Base-by-base conservation (phyloP, 2,888 invertebrate genomes). In the Boloria selene region DNA sequence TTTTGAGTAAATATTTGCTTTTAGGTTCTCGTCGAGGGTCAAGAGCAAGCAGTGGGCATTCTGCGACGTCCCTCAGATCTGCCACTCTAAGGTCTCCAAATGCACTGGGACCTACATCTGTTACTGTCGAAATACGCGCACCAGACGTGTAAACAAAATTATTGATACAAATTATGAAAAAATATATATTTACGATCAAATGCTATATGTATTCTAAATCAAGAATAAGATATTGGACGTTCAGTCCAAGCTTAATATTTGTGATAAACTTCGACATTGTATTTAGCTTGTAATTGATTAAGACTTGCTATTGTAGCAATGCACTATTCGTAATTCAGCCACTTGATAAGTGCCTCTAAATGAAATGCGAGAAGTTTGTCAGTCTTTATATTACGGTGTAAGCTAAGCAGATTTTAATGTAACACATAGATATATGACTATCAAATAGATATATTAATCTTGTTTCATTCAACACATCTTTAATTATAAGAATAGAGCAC, bases 51-150 rank as follows among this genome's bases (percentile, higher is more conserved):
- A 96, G 96, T 81, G 96, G 95, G 75, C 95, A 95, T 64, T 96
- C 96, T n/a, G 95, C 94, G 60, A 93, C 95, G 22, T 96, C 96
- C 31, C 86, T 94, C 73, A 93, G 95, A 76, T 95, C 96, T 65
- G 95, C 94, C 70, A 95, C 80, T 74, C 86, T 85, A 17, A 85
- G 84, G 49, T 91, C 89, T 14, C 91, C 88, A 1, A 91, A 88
- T 14, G 77, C 87, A 0, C 83, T 87, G 0, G 90, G 91, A 49
- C 92, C 91, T 2, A 89, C 91, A 16, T 91, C 91, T 80, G 95
- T 96, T 70, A 96, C 96, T 72, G 95, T 96, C 64, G 96, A 96
- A 90, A 95, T 96, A 76, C 94, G 95, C 78, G 94, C 95, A 77
- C 94, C 95, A 71, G 77, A 77, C 61, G 69, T 74, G 61, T 77